Evolutionary conservation across 2,888 invertebrate species (phyloP).

Genomic region (Cantharis nigra): DNA sequence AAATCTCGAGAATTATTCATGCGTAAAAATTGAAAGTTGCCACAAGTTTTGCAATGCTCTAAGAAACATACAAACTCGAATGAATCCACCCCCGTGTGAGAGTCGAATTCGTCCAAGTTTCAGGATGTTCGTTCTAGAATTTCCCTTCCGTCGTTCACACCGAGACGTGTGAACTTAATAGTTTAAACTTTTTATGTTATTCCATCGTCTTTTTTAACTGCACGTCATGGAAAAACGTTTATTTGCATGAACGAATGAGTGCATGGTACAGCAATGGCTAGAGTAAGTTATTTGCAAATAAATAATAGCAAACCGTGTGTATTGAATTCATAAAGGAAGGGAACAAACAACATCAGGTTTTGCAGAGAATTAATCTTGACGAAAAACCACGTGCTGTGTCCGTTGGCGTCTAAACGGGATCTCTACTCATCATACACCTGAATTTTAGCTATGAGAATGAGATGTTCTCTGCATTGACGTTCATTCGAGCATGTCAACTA

Average conservation of each 20-base stretch:
- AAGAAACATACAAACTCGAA: background rate
- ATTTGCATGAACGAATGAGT: background rate
- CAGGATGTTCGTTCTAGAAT: background rate
- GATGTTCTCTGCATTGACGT: conserved; percentile 17
- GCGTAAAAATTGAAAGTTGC: background rate
- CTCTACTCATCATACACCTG: conserved; percentile 38
- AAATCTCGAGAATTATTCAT: too few relatives aligned
- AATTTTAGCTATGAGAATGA: conserved; percentile 24
- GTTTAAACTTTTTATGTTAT: background rate
- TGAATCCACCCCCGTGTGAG: background rate
- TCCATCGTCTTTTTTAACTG: background rate
- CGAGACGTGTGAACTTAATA: background rate
- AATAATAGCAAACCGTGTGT: background rate
- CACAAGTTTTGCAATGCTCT: background rate
- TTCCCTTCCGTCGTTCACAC: background rate
- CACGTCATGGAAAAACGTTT: background rate
- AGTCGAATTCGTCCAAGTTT: background rate
- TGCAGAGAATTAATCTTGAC: conserved; percentile 32
- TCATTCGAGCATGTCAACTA: conserved; percentile 15
- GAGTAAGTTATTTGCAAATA: background rate
- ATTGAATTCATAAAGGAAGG: conserved; percentile 7
- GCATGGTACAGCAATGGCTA: background rate
- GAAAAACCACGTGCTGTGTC: conserved; percentile 35
- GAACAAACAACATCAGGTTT: conserved; percentile 36
- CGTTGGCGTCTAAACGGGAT: conserved; percentile 44